Evolutionary conservation across 2,888 invertebrate species (phyloP).

Genomic region (Gerosis bhagava): DNA sequence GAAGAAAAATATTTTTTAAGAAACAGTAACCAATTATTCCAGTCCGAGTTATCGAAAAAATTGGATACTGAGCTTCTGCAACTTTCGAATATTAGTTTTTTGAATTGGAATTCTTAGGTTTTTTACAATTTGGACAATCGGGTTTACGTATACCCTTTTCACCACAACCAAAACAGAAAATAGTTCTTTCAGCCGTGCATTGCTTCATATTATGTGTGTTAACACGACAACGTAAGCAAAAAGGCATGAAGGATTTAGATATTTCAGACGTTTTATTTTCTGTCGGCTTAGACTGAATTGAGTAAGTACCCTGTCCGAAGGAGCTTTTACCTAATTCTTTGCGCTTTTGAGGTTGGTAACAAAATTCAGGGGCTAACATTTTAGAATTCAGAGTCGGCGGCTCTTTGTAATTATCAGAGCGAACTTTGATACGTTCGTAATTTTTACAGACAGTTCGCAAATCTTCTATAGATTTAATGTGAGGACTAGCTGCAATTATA

Average conservation of each 20-base stretch:
- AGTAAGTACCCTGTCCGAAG: too few relatives aligned
- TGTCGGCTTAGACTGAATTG: too few relatives aligned
- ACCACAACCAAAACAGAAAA: constrained; percentile 3
- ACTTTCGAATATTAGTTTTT: constrained; percentile 25
- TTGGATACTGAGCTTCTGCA: constrained; percentile 12
- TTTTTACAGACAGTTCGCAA: constrained; percentile 24
- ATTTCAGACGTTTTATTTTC: too few relatives aligned
- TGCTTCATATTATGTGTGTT: not conserved
- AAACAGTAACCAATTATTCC: constrained; percentile 30
- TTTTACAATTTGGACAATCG: constrained; percentile 11
- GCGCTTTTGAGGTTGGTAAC: too few relatives aligned
- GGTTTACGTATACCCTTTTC: not conserved
- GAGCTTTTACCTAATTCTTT: too few relatives aligned
- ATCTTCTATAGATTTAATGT: constrained; percentile 20
- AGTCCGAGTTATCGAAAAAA: constrained; percentile 15
- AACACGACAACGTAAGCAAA: not conserved
- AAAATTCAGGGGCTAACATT: too few relatives aligned
- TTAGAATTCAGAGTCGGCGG: too few relatives aligned
- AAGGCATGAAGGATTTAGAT: not conserved
- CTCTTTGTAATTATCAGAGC: too few relatives aligned
- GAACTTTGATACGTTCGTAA: constrained; percentile 17
- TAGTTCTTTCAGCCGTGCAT: not conserved
- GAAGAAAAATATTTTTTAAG: too few relatives aligned
- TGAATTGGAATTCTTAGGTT: too few relatives aligned
- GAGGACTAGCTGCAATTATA: constrained; percentile 15